A percentile compares a stretch with the other conserved stretches of the same genome.
phyloP scores from a whole-genome alignment of 2,797 vertebrate species.

The Dermochelys coriacea region DNA sequence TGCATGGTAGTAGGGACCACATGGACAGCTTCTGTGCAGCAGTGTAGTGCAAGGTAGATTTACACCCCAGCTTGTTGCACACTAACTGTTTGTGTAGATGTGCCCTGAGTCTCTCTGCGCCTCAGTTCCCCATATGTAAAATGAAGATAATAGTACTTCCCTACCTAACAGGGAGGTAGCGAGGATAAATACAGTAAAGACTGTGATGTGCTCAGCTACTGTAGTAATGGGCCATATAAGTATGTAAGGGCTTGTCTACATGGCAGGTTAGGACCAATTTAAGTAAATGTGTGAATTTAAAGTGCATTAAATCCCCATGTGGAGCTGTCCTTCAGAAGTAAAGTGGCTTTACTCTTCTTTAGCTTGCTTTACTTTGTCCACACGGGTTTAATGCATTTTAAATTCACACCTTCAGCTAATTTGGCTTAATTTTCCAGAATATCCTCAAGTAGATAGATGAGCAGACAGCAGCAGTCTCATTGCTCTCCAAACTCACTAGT shows the following conservation, averaged over 20 bases:
- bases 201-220: background rate
- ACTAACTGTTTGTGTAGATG: background rate
- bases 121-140: background rate
- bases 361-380: background rate
- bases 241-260: background rate
- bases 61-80: background rate
- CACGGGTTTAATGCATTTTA: background rate
- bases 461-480: background rate
- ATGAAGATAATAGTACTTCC: background rate
- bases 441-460: background rate
- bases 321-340: background rate
- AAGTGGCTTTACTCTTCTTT: background rate
- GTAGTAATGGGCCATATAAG: background rate
- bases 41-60: background rate
- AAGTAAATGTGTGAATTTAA: background rate
- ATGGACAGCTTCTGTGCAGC: background rate
- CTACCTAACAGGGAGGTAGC: background rate
- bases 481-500: background rate
- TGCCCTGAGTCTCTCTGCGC: background rate
- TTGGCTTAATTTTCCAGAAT: background rate
- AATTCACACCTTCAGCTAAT: background rate
- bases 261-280: background rate
- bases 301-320: background rate
- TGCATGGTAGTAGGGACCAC: background rate
- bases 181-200: background rate